Evolutionary conservation across 2,888 invertebrate genomes (phyloP).

Genomic region (Muschampia plurimacula): DNA sequence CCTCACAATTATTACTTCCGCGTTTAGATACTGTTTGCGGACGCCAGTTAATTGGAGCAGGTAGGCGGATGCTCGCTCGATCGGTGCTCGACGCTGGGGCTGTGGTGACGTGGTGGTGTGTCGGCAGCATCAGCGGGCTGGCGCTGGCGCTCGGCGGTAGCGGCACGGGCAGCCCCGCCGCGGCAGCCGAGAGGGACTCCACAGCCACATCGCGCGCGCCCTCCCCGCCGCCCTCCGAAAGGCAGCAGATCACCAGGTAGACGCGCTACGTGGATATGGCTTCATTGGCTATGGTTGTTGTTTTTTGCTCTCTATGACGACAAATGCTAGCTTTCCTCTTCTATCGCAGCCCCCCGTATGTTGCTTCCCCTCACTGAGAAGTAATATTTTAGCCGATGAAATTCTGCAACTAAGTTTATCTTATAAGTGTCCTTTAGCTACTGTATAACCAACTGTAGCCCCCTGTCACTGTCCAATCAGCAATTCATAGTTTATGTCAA

Average conservation of each 20-base stretch:
- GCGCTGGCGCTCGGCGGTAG: constrained; percentile 84
- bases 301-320: constrained; percentile 52
- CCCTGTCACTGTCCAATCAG: not conserved
- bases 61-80: constrained; percentile 61
- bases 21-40: constrained; percentile 12
- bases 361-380: constrained; percentile 7
- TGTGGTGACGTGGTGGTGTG: constrained; percentile 84
- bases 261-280: constrained; percentile 73
- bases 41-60: constrained; percentile 70
- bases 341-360: constrained; percentile 29
- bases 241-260: constrained; percentile 83
- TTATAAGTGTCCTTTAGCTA: not conserved
- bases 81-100: constrained; percentile 68
- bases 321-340: constrained; percentile 57
- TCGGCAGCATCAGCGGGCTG: constrained; percentile 86
- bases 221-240: constrained; percentile 77
- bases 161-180: constrained; percentile 73
- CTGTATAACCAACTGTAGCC: not conserved
- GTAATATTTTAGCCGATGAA: not conserved
- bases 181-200: constrained; percentile 65
- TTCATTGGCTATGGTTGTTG: constrained; percentile 70
- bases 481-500: not conserved
- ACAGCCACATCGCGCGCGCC: constrained; percentile 78
- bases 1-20: constrained; percentile 13
- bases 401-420: not conserved